Evolutionary conservation across 2,888 invertebrate species (phyloP).

Genomic region (Heliothis peltigera): DNA sequence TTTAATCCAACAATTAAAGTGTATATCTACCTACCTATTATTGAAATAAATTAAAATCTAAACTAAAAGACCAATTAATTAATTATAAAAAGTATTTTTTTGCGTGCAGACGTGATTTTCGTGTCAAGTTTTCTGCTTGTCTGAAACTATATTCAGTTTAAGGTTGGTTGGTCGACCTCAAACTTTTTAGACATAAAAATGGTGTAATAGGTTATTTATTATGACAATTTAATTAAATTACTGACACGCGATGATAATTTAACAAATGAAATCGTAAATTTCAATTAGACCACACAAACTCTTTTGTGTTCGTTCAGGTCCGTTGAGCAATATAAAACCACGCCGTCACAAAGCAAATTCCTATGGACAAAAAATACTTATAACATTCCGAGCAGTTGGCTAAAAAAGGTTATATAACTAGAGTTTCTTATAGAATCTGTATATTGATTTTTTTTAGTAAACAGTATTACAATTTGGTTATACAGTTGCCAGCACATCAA

Average conservation of each 20-base stretch:
- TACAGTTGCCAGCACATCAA: too few relatives aligned
- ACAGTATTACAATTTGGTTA: too few relatives aligned
- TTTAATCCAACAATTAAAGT: too few relatives aligned
- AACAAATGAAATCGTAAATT: neutral
- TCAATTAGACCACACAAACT: neutral
- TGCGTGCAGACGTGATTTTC: slow-evolving; percentile 23
- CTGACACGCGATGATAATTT: slow-evolving; percentile 9
- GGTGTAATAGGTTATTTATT: neutral
- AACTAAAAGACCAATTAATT: neutral
- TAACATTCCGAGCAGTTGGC: too few relatives aligned
- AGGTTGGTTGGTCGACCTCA: slow-evolving; percentile 19
- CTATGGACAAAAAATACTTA: too few relatives aligned
- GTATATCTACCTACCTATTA: neutral
- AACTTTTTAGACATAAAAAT: slow-evolving; percentile 1
- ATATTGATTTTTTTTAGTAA: too few relatives aligned
- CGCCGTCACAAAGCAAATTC: too few relatives aligned
- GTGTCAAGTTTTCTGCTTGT: slow-evolving; percentile 9
- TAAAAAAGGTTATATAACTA: too few relatives aligned
- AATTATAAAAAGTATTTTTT: slow-evolving; percentile 18
- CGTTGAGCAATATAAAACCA: too few relatives aligned
- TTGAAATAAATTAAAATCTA: neutral
- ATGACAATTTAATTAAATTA: neutral
- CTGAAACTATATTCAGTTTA: slow-evolving; percentile 19
- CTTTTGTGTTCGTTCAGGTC: too few relatives aligned
- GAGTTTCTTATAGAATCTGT: too few relatives aligned